Percentiles rank a stretch among this genome's conserved stretches.
Evolutionary conservation across 2,113 vertebrate genomes (phyloP).

Genomic region (Stegostoma tigrinum): DNA sequence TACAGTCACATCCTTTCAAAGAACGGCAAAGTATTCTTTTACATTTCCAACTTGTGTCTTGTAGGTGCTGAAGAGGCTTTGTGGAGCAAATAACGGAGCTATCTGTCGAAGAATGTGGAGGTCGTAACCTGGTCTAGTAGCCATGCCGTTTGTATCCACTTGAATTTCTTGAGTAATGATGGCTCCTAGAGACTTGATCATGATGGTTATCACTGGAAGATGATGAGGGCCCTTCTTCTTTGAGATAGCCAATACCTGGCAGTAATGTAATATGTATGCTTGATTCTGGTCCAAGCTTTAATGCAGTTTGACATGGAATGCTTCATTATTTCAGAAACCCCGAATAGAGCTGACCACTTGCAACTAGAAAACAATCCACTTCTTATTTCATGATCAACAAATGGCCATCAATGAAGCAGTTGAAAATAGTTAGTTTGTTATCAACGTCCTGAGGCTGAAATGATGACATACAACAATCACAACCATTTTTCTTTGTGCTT

Average conservation of each 20-base stretch:
- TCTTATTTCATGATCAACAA: not conserved
- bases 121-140: not conserved
- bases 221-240: not conserved
- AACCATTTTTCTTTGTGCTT: not conserved
- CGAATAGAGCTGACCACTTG: not conserved
- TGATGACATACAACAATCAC: not conserved
- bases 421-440: not conserved
- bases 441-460: not conserved
- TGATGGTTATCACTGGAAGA: not conserved
- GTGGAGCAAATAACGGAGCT: not conserved
- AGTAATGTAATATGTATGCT: not conserved
- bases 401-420: not conserved
- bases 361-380: not conserved
- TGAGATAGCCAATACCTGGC: not conserved
- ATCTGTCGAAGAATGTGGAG: not conserved
- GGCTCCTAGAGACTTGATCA: not conserved
- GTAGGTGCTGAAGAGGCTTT: not conserved
- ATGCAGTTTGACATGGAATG: not conserved
- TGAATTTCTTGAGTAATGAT: not conserved
- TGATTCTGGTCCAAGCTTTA: not conserved
- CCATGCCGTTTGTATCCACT: not conserved
- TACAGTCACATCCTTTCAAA: not conserved
- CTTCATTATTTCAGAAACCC: not conserved
- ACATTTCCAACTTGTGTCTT: not conserved
- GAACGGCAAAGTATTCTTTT: not conserved